Evolutionary conservation across 1,140 invertebrate genomes (phyloP).

Genomic region (Drosophila quadrilineata): DNA sequence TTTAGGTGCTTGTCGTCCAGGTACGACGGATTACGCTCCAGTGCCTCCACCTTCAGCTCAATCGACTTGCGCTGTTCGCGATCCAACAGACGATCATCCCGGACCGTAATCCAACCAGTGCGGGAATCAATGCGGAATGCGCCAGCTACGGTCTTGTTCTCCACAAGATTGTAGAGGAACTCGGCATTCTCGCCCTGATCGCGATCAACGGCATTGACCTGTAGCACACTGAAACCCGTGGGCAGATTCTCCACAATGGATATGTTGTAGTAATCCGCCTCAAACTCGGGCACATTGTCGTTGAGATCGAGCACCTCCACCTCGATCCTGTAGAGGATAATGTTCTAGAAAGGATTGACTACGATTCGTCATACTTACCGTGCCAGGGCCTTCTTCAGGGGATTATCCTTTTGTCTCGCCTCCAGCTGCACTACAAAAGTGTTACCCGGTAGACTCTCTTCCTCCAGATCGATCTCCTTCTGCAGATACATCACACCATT

Average conservation of each 20-base stretch:
- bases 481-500: conserved; percentile 90
- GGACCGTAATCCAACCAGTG: conserved; percentile 92
- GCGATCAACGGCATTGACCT: conserved; percentile 89
- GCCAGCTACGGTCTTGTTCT: conserved; percentile 85
- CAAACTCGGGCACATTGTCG: conserved; percentile 92
- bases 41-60: conserved; percentile 88
- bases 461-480: conserved; percentile 90
- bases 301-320: conserved; percentile 91
- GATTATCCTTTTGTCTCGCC: conserved; percentile 89
- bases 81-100: conserved; percentile 89
- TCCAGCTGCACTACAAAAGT: conserved; percentile 90
- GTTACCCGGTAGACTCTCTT: conserved; percentile 86
- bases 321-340: conserved; percentile 83
- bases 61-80: conserved; percentile 88
- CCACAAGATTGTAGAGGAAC: conserved; percentile 88
- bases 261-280: conserved; percentile 94
- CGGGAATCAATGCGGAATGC: conserved; percentile 90
- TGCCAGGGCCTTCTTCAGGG: conserved; percentile 87
- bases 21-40: conserved; percentile 83
- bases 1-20: conserved; percentile 61
- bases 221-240: conserved; percentile 91
- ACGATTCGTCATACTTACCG: conserved; percentile 40
- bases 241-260: conserved; percentile 95
- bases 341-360: too few species aligned
- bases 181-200: conserved; percentile 93